Base-by-base conservation (phyloP, 2,888 invertebrate genomes). In the Brachylomia viminalis region DNA sequence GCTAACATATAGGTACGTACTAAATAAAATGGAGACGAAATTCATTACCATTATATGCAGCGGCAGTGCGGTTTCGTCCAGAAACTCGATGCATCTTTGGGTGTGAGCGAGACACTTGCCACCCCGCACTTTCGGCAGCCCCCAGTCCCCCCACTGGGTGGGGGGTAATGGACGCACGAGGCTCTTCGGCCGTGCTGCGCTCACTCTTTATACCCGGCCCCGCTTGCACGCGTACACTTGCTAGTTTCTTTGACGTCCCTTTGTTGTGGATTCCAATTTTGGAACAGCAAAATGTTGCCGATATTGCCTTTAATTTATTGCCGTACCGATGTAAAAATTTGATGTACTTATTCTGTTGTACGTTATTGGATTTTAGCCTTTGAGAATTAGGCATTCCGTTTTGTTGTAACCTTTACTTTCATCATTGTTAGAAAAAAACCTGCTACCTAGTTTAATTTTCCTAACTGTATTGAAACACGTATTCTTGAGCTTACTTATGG, bases 111-210 rank as follows among this genome's bases (percentile, higher is more conserved):
- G 95, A 92, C 90, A 91, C 89, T 90, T 89, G 91, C 92, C 92
- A 85, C 93, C 93, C 93, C 87, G 88, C 86, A 93, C 93, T 94
- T 94, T 93, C 92, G 94, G 94, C 93, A 91, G 92, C 92, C 88
- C 90, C 80, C 80, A 61, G 33, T 33, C 13, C 59, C 58, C 79
- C 89, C 88, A 81, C 80, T 75, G 83, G 88, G 87, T 79, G 86
- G 93, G 93, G 93, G 94, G 95, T 95, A 95, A 96, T 95, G 96
- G 96, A 96, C 96, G 96, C 96, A 96, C 92, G 94, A 94, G 94
- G 94, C 95, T 94, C 93, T 92, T 93, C 94, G 93, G 93, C 92
- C 93, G 92, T 94, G 93, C 93, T 91, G 92, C 93, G 92, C 88
- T 92, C 94, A 93, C 94, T 95, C 95, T 95, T 95, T 95, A 95